Evolutionary conservation across 2,797 vertebrate species (phyloP).

Genomic region (Peromyscus melanophrys): DNA sequence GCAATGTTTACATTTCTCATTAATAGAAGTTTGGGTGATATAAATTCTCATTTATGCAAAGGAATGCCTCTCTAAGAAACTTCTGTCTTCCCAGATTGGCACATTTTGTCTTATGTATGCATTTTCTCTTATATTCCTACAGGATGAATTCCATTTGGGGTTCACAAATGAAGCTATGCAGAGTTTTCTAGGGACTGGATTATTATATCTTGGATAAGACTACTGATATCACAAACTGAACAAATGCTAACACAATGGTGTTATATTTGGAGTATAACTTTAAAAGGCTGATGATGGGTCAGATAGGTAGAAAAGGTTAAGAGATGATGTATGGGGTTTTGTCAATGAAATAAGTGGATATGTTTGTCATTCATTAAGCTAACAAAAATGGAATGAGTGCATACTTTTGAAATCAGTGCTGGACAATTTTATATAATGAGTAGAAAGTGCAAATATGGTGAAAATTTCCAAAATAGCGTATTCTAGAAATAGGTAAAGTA

Average conservation of each 20-base stretch:
- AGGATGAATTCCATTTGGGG: background rate
- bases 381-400: background rate
- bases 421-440: background rate
- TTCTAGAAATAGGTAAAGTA: background rate
- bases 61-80: background rate
- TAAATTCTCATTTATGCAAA: background rate
- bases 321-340: background rate
- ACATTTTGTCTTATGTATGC: background rate
- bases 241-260: background rate
- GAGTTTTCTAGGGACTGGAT: background rate
- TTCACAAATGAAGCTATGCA: background rate
- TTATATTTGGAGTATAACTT: background rate
- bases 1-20: background rate
- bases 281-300: background rate
- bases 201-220: background rate
- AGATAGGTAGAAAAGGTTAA: background rate
- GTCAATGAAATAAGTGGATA: background rate
- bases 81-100: background rate
- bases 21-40: fast-evolving
- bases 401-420: background rate
- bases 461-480: background rate
- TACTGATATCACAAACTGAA: background rate
- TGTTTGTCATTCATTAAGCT: background rate
- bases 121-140: constrained; percentile 6
- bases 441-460: background rate